A percentile compares a stretch with the other conserved stretches of the same genome.
Conservation (phyloP, 2,113 vertebrate species). For the Myotis lucifugus region DNA sequence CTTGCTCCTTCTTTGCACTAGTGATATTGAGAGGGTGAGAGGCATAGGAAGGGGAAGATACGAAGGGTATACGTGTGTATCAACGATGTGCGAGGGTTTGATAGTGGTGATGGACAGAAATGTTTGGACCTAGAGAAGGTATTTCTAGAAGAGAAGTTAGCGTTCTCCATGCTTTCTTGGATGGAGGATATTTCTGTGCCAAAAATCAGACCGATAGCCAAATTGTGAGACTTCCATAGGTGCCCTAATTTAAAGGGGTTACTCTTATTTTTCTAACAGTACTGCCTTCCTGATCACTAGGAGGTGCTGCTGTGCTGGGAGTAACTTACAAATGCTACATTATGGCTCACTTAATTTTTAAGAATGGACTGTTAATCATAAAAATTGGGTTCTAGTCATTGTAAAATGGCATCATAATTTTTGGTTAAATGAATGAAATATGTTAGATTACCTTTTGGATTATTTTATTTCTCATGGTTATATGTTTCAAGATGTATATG, state of each 20-base stretch:
- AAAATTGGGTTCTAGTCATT: neutral
- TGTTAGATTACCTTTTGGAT: neutral
- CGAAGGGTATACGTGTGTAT: neutral
- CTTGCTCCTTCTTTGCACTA: neutral
- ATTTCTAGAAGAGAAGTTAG: neutral
- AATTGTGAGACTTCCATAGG: neutral
- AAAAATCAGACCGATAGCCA: neutral
- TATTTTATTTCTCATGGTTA: neutral
- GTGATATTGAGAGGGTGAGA: neutral
- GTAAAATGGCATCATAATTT: neutral
- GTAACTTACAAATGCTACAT: neutral
- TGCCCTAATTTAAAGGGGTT: slow-evolving; percentile 1
- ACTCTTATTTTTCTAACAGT: slow-evolving; percentile 23
- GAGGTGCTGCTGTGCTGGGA: slow-evolving; percentile 41
- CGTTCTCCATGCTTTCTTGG: neutral
- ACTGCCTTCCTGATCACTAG: slow-evolving; percentile 33
- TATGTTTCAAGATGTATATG: neutral
- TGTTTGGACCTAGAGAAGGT: neutral
- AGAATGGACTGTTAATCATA: neutral
- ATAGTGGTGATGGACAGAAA: neutral
- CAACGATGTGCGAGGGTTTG: neutral
- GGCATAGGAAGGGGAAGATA: neutral
- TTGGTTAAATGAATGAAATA: neutral
- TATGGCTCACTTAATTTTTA: neutral
- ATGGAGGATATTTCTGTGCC: neutral